A percentile compares a stretch with the other conserved stretches of the same genome.
phyloP scores from a whole-genome alignment of 2,888 invertebrate species.

The Molorchus minor region DNA sequence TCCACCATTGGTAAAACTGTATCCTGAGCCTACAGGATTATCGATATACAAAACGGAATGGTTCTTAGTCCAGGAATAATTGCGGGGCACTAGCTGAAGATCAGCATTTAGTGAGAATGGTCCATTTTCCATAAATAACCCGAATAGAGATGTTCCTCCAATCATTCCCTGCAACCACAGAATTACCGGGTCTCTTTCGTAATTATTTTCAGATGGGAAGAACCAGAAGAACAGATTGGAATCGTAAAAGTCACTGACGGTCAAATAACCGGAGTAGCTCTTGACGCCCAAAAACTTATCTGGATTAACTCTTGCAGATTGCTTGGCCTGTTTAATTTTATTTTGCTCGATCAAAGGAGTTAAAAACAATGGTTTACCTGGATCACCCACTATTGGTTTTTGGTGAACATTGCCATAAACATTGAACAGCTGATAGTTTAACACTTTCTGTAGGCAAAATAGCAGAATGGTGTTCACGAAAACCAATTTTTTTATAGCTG shows the following conservation, averaged over 20 bases:
- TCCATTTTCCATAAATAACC: slow-evolving; percentile 86
- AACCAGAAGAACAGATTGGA: slow-evolving; percentile 94
- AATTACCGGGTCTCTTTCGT: slow-evolving; percentile 73
- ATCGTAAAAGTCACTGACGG: slow-evolving; percentile 78
- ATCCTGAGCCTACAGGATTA: slow-evolving; percentile 88
- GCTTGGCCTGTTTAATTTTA: slow-evolving; percentile 72
- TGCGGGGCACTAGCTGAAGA: slow-evolving; percentile 66
- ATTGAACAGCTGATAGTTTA: no score
- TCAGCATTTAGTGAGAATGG: slow-evolving; percentile 65
- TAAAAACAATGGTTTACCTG: slow-evolving; percentile 74
- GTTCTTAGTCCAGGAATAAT: slow-evolving; percentile 81
- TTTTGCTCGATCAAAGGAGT: slow-evolving; percentile 79
- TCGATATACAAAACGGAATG: slow-evolving; percentile 89
- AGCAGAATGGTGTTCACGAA: no score
- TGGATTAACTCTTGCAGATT: slow-evolving; percentile 65
- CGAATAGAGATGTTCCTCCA: slow-evolving; percentile 81
- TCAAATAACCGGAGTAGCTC: slow-evolving; percentile 85
- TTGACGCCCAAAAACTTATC: slow-evolving; percentile 68
- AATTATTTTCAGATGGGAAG: slow-evolving; percentile 75
- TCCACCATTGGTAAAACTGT: slow-evolving; percentile 85
- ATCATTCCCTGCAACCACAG: slow-evolving; percentile 90
- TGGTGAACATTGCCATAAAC: slow-evolving; percentile 37
- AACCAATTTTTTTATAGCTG: no score
- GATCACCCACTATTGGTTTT: slow-evolving; percentile 47
- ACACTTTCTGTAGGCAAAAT: no score